These are phyloP conservation scores for Ectobius pallidus DNA, from an alignment of 2,888 invertebrate genomes.

Conservation along the genomic window DNA sequence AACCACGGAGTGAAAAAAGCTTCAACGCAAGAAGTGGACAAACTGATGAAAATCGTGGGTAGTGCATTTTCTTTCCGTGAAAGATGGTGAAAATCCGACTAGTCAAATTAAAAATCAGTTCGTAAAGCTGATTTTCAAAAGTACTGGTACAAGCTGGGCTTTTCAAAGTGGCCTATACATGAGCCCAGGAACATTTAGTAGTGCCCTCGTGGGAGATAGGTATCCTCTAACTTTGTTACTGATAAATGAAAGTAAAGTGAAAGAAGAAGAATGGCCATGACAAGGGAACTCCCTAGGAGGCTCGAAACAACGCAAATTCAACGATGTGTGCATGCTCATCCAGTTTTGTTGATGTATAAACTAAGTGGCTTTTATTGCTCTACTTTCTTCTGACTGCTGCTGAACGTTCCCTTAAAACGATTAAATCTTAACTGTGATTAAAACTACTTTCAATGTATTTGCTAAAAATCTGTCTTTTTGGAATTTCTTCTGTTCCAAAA, in stretches of 20 bases:
- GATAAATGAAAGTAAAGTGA: neutral
- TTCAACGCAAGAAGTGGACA: conserved; percentile 8
- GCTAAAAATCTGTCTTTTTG: conserved; percentile 42
- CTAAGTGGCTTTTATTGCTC: conserved; percentile 38
- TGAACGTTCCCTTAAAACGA: conserved; percentile 31
- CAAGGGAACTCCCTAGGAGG: neutral
- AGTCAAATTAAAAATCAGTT: conserved; percentile 28
- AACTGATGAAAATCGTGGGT: neutral
- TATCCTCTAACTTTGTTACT: neutral
- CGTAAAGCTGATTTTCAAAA: neutral
- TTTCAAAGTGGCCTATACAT: neutral
- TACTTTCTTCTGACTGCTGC: conserved; percentile 36
- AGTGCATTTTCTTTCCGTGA: conserved; percentile 40
- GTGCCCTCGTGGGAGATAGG: neutral
- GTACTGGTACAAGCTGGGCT: neutral
- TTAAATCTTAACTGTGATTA: conserved; percentile 44
- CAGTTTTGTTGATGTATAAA: conserved; percentile 35
- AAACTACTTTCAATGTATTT: conserved; percentile 42
- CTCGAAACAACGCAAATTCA: conserved; percentile 39
- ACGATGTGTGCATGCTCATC: conserved; percentile 39
- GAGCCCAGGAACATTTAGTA: neutral
- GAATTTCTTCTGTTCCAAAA: conserved; percentile 41
- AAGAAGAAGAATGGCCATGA: neutral
- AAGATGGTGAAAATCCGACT: conserved; percentile 39
- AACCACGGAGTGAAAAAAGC: conserved; percentile 3